Conservation (phyloP, 2,888 invertebrate genomes). For the Cheiracanthium punctorium region DNA sequence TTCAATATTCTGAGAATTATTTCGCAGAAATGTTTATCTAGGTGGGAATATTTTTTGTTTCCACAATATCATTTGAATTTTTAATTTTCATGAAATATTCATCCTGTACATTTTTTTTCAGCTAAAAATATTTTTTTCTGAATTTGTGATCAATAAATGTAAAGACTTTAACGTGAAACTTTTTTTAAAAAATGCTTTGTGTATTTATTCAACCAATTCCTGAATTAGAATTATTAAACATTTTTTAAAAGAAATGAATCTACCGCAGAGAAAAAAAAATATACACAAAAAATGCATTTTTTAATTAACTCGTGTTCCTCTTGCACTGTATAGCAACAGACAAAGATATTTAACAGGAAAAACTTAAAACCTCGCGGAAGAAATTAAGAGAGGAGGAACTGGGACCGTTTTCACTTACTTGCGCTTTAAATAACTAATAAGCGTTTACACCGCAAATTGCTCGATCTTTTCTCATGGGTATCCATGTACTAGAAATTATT, state of each 20-base stretch:
- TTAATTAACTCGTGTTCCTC: constrained; percentile 38
- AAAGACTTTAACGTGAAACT: too few species aligned
- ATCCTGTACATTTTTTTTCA: too few species aligned
- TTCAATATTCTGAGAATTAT: too few species aligned
- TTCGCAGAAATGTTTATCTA: too few species aligned
- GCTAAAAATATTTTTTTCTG: too few species aligned
- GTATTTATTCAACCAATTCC: not conserved
- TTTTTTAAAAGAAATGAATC: not conserved
- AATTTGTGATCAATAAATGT: not conserved
- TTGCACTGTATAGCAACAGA: not conserved
- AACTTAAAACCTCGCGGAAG: constrained; percentile 40
- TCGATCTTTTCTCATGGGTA: constrained; percentile 40
- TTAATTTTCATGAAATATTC: too few species aligned
- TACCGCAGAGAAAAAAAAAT: not conserved
- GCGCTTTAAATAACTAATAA: constrained; percentile 67
- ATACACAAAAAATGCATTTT: not conserved
- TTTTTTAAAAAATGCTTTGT: not conserved
- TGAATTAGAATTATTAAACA: constrained; percentile 11
- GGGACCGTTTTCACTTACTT: constrained; percentile 47
- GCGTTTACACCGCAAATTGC: constrained; percentile 64
- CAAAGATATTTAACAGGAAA: constrained; percentile 30
- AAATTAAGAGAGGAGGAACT: constrained; percentile 56
- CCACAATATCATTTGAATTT: too few species aligned
- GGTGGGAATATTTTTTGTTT: too few species aligned
- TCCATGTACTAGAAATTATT: constrained; percentile 54